Base-by-base conservation (phyloP, 2,797 vertebrate species). In the Numenius phaeopus region DNA sequence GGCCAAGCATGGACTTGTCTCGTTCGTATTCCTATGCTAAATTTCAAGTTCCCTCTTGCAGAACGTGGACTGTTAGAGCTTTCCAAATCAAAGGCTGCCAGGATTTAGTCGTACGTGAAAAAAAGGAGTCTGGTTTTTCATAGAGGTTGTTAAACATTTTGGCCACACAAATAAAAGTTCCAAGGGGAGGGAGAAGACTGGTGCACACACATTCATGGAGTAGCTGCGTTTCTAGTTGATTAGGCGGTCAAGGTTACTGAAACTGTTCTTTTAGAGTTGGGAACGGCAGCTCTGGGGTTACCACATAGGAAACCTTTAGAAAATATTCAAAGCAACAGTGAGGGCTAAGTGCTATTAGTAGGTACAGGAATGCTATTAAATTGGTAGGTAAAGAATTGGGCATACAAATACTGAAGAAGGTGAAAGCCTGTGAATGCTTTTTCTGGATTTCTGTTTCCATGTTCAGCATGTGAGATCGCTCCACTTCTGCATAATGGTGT, bases 1-100 rank as follows among this genome's bases (percentile, higher is more conserved):
- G 39, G 42, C 79, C 3, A 1, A 83, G 58, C 1, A 3, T 67
- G 24, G 52, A 10, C 22, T 57, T 14, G 14, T 29, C 61, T 91
- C 22, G 5, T 75, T 70, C 29, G 34, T 69, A 26, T 65, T 72
- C n/a, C 49, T 66, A 26, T 0, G 0, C 62, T 79, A 18, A 57
- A 87, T 89, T 87, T 79, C 37, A 9, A 69, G 66, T 65, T 61
- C 3, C 19, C n/a, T 95, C 78, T 94, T 89, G 94, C 82, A 89
- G 87, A 96, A 83, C 58, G 14, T 1, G 17, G 32, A 81, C 13
- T 0, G 1, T 24, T 54, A 10, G 44, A 76, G 46, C 8, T 83
- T 87, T 87, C 42, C 71, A 62, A 62, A 79, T 29, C 19, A 82
- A 72, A 73, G 34, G 37, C 50, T 80, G 71, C 75, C 82, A 89